These are phyloP conservation scores for Pantherophis alleghaniensis DNA, from an alignment of 2,797 vertebrate species.

Conservation along the genomic window DNA sequence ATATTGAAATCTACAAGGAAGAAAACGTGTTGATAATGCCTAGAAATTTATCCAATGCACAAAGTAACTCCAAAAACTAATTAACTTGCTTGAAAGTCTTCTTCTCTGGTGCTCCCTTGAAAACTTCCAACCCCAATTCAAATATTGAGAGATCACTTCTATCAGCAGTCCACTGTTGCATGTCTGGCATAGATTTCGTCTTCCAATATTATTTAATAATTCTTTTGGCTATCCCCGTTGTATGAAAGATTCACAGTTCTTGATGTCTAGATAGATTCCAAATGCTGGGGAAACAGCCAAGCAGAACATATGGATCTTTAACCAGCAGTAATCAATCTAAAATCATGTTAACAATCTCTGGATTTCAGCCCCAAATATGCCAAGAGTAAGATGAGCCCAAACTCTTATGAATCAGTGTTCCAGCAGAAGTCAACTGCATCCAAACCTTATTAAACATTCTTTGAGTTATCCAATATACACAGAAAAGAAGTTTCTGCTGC, in stretches of 20 bases:
- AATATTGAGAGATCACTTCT: not conserved
- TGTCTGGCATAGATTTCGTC: not conserved
- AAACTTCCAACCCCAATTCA: not conserved
- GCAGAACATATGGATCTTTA: not conserved
- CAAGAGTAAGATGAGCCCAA: not conserved
- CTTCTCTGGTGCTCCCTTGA: not conserved
- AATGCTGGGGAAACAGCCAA: not conserved
- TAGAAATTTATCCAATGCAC: not conserved
- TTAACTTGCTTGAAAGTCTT: not conserved
- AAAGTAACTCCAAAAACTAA: not conserved
- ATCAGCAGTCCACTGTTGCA: not conserved
- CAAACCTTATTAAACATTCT: not conserved
- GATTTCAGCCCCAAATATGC: not conserved
- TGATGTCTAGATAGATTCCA: not conserved
- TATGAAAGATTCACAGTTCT: not conserved
- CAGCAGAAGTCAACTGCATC: not conserved
- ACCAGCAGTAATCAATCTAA: not conserved
- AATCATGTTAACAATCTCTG: not conserved
- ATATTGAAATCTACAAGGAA: not conserved
- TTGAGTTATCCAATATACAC: not conserved
- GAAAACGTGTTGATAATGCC: not conserved
- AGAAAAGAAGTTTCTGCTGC: not conserved
- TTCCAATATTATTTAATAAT: not conserved
- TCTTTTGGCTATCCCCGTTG: not conserved
- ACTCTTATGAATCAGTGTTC: not conserved